Conservation (phyloP, 1,140 invertebrate genomes). For the Ceratosolen fusciceps region DNA sequence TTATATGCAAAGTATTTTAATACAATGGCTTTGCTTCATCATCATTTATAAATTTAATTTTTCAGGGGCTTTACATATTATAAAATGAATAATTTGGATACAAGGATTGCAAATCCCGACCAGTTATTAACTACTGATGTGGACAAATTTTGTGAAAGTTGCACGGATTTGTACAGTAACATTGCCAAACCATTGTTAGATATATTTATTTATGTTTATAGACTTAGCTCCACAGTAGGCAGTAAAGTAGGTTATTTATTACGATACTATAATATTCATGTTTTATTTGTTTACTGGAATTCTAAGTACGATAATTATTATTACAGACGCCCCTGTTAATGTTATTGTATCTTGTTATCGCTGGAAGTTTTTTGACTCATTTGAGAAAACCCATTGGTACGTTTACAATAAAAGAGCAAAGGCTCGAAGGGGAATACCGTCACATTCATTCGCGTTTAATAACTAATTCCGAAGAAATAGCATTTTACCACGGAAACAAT, state of each 20-base stretch:
- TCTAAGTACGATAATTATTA: constrained; percentile 11
- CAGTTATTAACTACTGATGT: constrained; percentile 97
- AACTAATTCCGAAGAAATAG: constrained; percentile 97
- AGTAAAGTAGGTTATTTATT: constrained; percentile 74
- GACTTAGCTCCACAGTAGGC: constrained; percentile 88
- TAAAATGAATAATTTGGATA: constrained; percentile 96
- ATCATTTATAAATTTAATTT: constrained; percentile 51
- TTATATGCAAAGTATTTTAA: too few species aligned
- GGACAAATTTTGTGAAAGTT: constrained; percentile 96
- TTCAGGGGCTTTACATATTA: constrained; percentile 96
- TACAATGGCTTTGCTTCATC: neutral
- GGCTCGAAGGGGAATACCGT: constrained; percentile 97
- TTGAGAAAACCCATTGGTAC: constrained; percentile 87
- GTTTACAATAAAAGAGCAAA: constrained; percentile 94
- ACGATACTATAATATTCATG: constrained; percentile 32
- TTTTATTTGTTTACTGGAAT: neutral
- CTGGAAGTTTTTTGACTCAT: constrained; percentile 85
- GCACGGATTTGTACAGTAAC: constrained; percentile 96
- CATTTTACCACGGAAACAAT: constrained; percentile 95
- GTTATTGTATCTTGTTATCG: constrained; percentile 87
- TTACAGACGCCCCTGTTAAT: constrained; percentile 86
- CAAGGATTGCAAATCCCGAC: constrained; percentile 95
- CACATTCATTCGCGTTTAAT: constrained; percentile 97
- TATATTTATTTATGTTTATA: constrained; percentile 94
- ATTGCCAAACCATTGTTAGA: constrained; percentile 97